Conservation (phyloP, 2,888 invertebrate genomes). For the Plagiodera versicolora region DNA sequence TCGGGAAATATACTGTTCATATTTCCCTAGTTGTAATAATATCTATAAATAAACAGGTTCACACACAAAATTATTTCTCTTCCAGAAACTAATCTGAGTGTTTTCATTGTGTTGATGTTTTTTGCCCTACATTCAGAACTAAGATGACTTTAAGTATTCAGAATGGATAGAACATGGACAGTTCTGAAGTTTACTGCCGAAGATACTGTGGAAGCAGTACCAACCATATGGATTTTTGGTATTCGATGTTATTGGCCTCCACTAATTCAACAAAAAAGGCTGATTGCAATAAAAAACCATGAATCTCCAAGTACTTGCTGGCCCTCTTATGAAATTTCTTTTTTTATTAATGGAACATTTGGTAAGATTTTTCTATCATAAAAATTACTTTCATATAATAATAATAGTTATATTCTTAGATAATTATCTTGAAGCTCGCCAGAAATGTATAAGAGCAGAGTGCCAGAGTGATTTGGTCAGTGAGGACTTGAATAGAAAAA, state of each 20-base stretch:
- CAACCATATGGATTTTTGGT: slow-evolving; percentile 2
- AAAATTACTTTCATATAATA: neutral
- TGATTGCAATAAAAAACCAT: neutral
- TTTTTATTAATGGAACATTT: slow-evolving; percentile 7
- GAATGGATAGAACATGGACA: slow-evolving; percentile 8
- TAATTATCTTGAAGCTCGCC: slow-evolving; percentile 2
- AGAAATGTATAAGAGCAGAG: slow-evolving; percentile 4
- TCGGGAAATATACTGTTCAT: too few species aligned
- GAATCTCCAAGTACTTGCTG: neutral
- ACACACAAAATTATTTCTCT: neutral
- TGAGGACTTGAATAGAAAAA: slow-evolving; percentile 4
- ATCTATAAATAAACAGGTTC: neutral
- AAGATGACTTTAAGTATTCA: neutral
- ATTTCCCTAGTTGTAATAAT: too few species aligned
- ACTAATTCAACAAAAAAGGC: neutral
- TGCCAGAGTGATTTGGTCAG: slow-evolving; percentile 7
- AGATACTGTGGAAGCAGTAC: slow-evolving; percentile 10
- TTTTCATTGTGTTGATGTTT: neutral
- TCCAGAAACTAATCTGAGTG: neutral
- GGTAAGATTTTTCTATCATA: neutral
- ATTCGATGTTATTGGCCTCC: slow-evolving; percentile 5
- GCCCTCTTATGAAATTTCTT: neutral
- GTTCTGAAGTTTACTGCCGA: neutral
- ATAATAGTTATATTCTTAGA: neutral
- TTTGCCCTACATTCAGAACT: slow-evolving; percentile 2